Conservation (phyloP, 2,113 vertebrate species). For the Ardeotis arabs region DNA sequence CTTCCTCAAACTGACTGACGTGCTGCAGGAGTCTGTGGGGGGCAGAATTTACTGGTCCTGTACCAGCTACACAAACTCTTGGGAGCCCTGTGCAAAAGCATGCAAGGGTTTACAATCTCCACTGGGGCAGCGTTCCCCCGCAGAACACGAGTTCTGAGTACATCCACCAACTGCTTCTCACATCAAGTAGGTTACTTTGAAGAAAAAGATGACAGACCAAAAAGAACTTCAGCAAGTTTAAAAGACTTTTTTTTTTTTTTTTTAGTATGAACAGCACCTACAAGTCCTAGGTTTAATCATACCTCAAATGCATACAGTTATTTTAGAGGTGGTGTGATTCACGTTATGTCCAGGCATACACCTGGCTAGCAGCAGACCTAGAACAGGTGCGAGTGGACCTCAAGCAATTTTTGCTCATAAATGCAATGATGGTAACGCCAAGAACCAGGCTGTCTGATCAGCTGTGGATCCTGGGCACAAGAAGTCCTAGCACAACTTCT, state of each 20-base stretch:
- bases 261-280: background rate
- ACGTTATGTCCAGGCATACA: background rate
- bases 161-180: background rate
- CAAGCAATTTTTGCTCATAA: background rate
- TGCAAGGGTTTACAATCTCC: background rate
- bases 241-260: background rate
- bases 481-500: background rate
- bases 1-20: background rate
- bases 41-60: background rate
- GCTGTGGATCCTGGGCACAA: background rate
- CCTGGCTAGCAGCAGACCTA: background rate
- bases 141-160: background rate
- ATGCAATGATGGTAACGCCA: background rate
- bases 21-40: background rate
- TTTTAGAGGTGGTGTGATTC: background rate
- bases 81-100: background rate
- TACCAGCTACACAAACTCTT: background rate
- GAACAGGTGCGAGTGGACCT: background rate
- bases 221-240: background rate
- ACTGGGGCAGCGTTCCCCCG: accelerated
- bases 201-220: background rate
- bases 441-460: background rate
- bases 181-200: background rate
- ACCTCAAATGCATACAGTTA: background rate
- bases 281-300: background rate